Evolutionary conservation across 1,140 invertebrate genomes (phyloP), one percentile per base, ranked within the genome.

Genomic region (Cotesia vestalis): DNA sequence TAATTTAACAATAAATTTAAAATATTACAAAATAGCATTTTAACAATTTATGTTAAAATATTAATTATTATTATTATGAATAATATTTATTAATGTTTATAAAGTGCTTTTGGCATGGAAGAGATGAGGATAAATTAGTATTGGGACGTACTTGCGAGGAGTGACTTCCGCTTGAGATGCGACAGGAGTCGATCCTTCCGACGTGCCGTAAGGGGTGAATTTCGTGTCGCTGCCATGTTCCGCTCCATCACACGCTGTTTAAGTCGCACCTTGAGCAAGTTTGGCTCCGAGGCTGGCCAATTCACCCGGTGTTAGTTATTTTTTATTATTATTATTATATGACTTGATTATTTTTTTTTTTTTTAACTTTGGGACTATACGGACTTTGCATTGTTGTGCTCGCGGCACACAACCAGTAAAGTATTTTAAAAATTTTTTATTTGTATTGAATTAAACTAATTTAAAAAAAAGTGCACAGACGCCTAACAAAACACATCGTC

Each of bases 171-270:
- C 89, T 94, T 96, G 90, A 91, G 89, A 85, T 91, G 90, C 81
- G 91, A 90, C 80, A 93, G 90, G 80, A 90, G 88, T 82, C 92
- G 88, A 76, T 94, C 93, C 84, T 94, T 94, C 78, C 95, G 90
- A 77, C 95, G 90, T 78, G 94, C 92, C 85, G 96, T 92, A 77
- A 95, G 95, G 84, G 94, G 95, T 83, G 91, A 90, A 75, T 88
- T 89, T 79, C 91, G 86, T 80, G 91, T 91, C 35, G 84, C 84
- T 53, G 85, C 84, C 80, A 84, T 83, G 83, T 95, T 91, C 76
- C 95, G 91, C 87, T 97, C 95, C 88, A 96, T 94, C 80, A 98
- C 94, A 85, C 96, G 94, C 88, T 97, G 95, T 90, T 98, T 98
- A 82, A 98, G 90, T 81, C 96, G 94, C 88, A 97, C 94, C 91